Percentiles rank a stretch among this genome's conserved stretches.
These are phyloP conservation scores for Seriola quinqueradiata DNA, from an alignment of 2,113 vertebrate genomes.

Conservation along the genomic window DNA sequence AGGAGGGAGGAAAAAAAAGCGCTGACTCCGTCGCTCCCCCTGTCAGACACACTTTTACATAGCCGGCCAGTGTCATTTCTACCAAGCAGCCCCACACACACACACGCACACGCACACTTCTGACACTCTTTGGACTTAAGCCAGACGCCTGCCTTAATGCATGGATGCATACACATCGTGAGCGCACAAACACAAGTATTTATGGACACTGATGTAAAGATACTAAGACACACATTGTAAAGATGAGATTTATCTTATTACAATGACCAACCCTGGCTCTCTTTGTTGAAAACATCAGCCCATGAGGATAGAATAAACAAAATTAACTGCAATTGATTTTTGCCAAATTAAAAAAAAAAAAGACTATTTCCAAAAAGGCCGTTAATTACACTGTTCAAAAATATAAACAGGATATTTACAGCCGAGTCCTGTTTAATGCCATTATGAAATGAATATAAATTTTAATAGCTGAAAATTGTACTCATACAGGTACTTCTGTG, in stretches of 20 bases:
- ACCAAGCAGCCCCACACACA: slow-evolving; percentile 53
- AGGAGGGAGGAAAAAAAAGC: slow-evolving; percentile 85
- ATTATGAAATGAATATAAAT: slow-evolving; percentile 2
- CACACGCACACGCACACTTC: slow-evolving; percentile 40
- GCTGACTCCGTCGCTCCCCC: slow-evolving; percentile 95
- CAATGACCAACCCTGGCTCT: neutral
- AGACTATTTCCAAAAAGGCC: neutral
- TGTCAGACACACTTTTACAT: slow-evolving; percentile 98
- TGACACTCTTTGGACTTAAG: slow-evolving; percentile 67
- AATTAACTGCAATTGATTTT: neutral
- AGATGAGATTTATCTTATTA: slow-evolving; percentile 48
- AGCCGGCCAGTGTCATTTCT: slow-evolving; percentile 94
- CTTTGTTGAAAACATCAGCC: slow-evolving; percentile 17
- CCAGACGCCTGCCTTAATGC: slow-evolving; percentile 49
- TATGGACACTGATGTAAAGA: slow-evolving; percentile 31
- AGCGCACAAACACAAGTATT: slow-evolving; percentile 34
- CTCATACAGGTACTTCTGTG: slow-evolving; percentile 10
- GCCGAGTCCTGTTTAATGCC: neutral
- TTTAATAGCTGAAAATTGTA: slow-evolving; percentile 24
- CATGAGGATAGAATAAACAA: neutral
- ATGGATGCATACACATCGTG: slow-evolving; percentile 28
- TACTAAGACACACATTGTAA: slow-evolving; percentile 17
- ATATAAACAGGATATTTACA: neutral
- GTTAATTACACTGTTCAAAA: neutral
- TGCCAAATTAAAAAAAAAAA: neutral